These are phyloP conservation scores for Chlorodrepanis virens DNA, from an alignment of 2,113 vertebrate species.

Conservation along the genomic window DNA sequence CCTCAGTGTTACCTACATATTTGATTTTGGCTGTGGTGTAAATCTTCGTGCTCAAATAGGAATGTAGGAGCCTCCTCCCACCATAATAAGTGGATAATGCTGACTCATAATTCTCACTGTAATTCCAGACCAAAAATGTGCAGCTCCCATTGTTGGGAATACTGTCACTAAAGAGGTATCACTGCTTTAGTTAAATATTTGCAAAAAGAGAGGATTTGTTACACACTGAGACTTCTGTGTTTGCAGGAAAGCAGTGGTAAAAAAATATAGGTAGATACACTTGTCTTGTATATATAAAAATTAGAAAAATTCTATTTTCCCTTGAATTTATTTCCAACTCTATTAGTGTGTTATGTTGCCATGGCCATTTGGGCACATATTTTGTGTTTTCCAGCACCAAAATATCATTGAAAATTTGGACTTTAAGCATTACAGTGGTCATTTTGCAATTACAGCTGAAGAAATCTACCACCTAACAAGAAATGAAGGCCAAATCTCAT, in stretches of 20 bases:
- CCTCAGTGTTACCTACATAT: not conserved
- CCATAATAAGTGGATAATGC: not conserved
- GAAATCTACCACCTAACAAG: not conserved
- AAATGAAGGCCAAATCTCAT: not conserved
- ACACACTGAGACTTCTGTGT: not conserved
- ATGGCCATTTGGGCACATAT: not conserved
- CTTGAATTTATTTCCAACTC: not conserved
- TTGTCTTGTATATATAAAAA: not conserved
- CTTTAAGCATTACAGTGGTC: not conserved
- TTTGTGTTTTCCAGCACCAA: not conserved
- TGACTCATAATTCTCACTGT: not conserved
- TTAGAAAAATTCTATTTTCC: not conserved
- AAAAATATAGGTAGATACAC: not conserved
- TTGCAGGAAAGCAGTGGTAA: not conserved
- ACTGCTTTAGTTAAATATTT: not conserved
- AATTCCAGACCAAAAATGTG: not conserved
- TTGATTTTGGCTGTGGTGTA: not conserved
- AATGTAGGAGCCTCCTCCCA: not conserved
- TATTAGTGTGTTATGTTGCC: not conserved
- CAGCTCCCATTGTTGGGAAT: not conserved
- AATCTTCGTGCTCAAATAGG: conserved; percentile 18
- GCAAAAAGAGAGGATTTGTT: not conserved
- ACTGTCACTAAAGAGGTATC: not conserved
- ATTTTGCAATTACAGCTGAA: not conserved
- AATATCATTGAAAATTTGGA: not conserved